Percentiles rank a stretch among this genome's conserved stretches.
Evolutionary conservation across 1,140 invertebrate species (phyloP).

Genomic region (Drosophila triauraria): DNA sequence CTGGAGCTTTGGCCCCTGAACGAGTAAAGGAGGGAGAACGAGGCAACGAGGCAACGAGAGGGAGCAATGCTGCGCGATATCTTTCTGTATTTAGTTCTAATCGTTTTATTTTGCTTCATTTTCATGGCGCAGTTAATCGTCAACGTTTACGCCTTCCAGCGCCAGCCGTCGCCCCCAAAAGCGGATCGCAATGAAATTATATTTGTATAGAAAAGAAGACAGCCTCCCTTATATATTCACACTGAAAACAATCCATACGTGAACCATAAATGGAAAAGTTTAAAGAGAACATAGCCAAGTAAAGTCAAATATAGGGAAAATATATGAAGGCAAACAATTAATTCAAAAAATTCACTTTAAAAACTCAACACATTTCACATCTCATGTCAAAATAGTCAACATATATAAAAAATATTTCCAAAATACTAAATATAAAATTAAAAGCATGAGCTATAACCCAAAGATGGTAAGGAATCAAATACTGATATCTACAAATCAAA

Average conservation of each 20-base stretch:
- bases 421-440: background rate
- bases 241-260: background rate
- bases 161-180: slow-evolving; percentile 73
- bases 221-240: background rate
- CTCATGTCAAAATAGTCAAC: background rate
- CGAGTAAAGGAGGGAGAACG: slow-evolving; percentile 16
- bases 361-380: background rate
- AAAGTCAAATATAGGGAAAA: background rate
- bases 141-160: slow-evolving; percentile 83
- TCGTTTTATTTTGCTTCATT: slow-evolving; percentile 85
- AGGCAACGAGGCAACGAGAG: background rate
- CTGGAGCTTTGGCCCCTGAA: slow-evolving; percentile 41
- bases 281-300: background rate
- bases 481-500: background rate
- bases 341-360: background rate
- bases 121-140: slow-evolving; percentile 85
- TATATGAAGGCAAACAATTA: background rate
- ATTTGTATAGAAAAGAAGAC: slow-evolving; percentile 70
- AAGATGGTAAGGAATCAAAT: background rate
- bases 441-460: background rate
- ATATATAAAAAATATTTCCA: background rate
- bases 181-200: slow-evolving; percentile 81
- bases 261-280: too few relatives aligned
- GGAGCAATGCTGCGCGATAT: slow-evolving; percentile 81
- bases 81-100: slow-evolving; percentile 83